Evolutionary conservation across 2,113 vertebrate species (phyloP), one percentile per base, ranked within the genome.

Genomic region (Syngnathus floridae): DNA sequence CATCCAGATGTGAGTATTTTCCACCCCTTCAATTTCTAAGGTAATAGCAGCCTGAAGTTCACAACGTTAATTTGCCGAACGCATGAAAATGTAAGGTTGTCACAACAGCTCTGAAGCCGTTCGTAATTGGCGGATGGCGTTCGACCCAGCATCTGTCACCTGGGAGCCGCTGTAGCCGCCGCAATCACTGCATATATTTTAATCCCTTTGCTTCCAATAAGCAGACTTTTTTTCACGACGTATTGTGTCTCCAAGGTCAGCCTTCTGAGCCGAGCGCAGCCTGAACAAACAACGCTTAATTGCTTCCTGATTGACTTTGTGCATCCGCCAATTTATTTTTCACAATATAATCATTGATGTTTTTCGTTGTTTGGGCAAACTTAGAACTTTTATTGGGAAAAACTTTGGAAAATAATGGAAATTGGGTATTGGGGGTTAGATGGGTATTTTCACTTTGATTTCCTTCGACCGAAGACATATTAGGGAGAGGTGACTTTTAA

Each of bases 151-250:
- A 22, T 43, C 59, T 17, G 59, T 61, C 59, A 61, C 59, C 40
- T 43, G 21, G 40, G 59, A 61, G 59, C 43, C 38, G 12, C 38
- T 35, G 14, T 35, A 56, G 54, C 54, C 6, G 54, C n/a, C 26
- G 40, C 38, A 61, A 41, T 26, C 59, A 9, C 59, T 61, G 38
- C 40, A 61, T 41, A 26, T 43, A 61, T 43, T 61, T 43, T 16
- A 61, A 40, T 61, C 59, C 43, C 40, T 13, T 13, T 22, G 59
- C n/a, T 12, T 61, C 38, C 13, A 41, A 43, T 22, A 26, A 43
- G 21, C 59, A 61, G 13, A 43, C 13, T 14, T 14, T 61, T 13
- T 61, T 43, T 21, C 59, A 13, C 21, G 40, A 12, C 2, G 38
- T 14, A 5, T 31, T 13, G 6, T 21, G 36, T 41, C 58, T 12